A percentile compares a stretch with the other conserved stretches of the same genome.
Evolutionary conservation across 1,140 invertebrate genomes (phyloP).

Genomic region (Linepithema humile): DNA sequence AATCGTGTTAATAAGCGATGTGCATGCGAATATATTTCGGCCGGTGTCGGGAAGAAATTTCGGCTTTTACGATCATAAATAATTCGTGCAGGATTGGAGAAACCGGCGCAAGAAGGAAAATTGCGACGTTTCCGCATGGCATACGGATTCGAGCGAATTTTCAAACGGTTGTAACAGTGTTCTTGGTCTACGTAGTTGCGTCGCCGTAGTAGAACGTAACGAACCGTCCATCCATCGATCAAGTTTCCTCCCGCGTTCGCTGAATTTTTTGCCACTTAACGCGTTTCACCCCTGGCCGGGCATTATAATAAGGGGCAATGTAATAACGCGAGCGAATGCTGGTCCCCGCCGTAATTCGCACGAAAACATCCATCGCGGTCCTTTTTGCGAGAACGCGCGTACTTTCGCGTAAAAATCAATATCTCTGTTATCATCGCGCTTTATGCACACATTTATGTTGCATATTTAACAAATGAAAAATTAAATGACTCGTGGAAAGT

Average conservation of each 20-base stretch:
- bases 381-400: conserved; percentile 22
- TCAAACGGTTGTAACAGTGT: conserved; percentile 29
- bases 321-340: conserved; percentile 27
- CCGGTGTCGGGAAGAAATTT: conserved; percentile 24
- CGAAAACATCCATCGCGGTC: conserved; percentile 18
- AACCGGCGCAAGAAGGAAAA: conserved; percentile 2
- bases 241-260: conserved; percentile 9
- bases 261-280: conserved; percentile 57
- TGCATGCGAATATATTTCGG: background rate
- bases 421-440: background rate
- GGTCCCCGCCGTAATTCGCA: conserved; percentile 14
- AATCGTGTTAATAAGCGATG: background rate
- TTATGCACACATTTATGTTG: background rate
- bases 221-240: conserved; percentile 57
- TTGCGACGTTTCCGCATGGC: conserved; percentile 16
- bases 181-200: background rate
- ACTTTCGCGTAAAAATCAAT: conserved; percentile 7
- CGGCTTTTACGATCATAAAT: conserved; percentile 30
- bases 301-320: conserved; percentile 44
- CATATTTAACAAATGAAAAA: background rate
- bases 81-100: background rate
- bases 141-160: conserved; percentile 36
- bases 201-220: conserved; percentile 53
- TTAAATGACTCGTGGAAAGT: too few species aligned
- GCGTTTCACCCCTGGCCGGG: background rate